Base-by-base conservation (phyloP, 2,113 vertebrate genomes). In the Empidonax traillii region DNA sequence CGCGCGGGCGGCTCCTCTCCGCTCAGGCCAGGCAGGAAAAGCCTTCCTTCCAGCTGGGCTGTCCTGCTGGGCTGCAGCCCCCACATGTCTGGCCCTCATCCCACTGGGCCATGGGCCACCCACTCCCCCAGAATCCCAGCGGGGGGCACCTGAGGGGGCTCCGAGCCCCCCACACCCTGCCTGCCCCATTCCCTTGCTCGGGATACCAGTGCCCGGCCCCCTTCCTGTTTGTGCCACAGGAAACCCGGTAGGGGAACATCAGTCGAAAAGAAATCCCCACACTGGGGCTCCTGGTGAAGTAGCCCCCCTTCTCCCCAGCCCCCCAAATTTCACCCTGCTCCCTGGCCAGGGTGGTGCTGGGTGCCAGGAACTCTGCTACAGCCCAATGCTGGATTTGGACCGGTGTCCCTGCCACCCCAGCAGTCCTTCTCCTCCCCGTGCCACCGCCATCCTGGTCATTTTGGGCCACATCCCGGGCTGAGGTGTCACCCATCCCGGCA, bases 11-110 rank as follows among this genome's bases (percentile, higher is more conserved):
- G 77, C 91, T 92, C 81, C 79, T 47, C 79, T 31, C 69, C 7
- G 8, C 89, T 66, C 1, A 6, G 63, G 76, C 90, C 91, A 87
- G 85, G 69, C 97, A 97, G 97, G 97, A 97, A 97, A 47, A 92
- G 71, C 65, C 3, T 0, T 46, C 65, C 3, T 0, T 46, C 80
- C 79, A 85, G 91, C 83, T 93, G 93, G 43, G 73, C 44, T 85
- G 47, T 47, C 9, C 2, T 76, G 90, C 2, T n/a, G 75, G 49
- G 16, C 85, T 43, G 13, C 78, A 52, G 69, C 41, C 85, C 46
- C 66, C 30, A 2, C 4, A 25, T 8, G 25, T 28, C 67, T 67
- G 77, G 3, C 31, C 10, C 69, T 49, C 1, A 3, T 23, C 23
- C 25, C 9, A 2, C 28, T 10, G 47, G 71, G n/a, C 39, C 7